Conservation (phyloP, 2,797 vertebrate species). For the Fratercula arctica region DNA sequence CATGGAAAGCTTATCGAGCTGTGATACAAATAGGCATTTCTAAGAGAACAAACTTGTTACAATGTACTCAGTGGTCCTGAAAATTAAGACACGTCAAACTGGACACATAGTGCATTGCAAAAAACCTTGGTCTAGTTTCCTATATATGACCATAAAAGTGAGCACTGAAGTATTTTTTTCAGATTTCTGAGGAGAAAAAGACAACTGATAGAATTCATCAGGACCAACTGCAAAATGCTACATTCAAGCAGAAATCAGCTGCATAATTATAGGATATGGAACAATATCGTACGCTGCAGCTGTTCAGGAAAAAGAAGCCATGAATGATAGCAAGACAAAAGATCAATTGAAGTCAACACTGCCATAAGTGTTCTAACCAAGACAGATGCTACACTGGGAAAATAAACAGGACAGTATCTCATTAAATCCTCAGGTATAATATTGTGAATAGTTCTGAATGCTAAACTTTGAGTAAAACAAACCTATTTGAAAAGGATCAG, state of each 20-base stretch:
- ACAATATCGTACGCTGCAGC: neutral
- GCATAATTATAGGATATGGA: neutral
- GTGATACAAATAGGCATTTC: neutral
- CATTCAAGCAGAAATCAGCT: neutral
- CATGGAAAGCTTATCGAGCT: neutral
- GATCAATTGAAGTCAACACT: neutral
- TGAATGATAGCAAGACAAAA: neutral
- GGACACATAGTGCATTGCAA: rapidly evolving
- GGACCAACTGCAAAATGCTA: neutral
- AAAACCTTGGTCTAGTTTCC: neutral
- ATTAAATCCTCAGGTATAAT: neutral
- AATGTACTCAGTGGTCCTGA: neutral
- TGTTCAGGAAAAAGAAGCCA: neutral
- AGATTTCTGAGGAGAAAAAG: neutral
- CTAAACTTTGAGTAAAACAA: neutral
- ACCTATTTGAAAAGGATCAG: neutral
- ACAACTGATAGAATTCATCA: neutral
- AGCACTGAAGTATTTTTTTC: neutral
- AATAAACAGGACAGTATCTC: neutral
- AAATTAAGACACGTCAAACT: neutral
- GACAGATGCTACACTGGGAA: neutral
- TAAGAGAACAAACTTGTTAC: neutral
- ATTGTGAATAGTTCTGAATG: neutral
- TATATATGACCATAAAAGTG: neutral
- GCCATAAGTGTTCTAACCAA: neutral